Evolutionary conservation across 2,797 vertebrate species (phyloP).

Genomic region (Myotis planiceps): DNA sequence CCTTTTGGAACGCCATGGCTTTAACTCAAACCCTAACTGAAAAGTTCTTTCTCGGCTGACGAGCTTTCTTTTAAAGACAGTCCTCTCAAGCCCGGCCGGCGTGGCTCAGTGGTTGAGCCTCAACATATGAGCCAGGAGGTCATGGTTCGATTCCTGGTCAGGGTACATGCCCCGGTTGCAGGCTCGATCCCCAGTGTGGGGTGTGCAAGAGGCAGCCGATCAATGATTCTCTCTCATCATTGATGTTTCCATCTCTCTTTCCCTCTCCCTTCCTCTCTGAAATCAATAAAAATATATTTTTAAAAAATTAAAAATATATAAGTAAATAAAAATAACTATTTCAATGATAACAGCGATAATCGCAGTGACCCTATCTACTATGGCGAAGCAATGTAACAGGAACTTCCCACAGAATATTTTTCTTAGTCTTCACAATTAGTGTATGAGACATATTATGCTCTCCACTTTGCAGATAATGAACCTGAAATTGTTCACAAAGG

Average conservation of each 20-base stretch:
- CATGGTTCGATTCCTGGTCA: too few species aligned
- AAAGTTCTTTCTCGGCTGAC: not conserved
- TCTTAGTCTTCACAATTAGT: not conserved
- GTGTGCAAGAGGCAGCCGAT: rapidly evolving
- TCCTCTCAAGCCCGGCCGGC: not conserved
- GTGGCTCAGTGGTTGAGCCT: too few species aligned
- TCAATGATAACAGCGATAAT: too few species aligned
- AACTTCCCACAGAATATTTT: not conserved
- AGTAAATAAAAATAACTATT: not conserved
- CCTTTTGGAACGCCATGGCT: not conserved
- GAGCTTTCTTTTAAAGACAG: not conserved
- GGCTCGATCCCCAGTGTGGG: too few species aligned
- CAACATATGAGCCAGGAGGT: too few species aligned
- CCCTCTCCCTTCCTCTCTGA: too few species aligned
- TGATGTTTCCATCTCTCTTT: too few species aligned
- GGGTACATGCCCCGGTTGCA: too few species aligned
- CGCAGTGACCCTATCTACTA: rapidly evolving
- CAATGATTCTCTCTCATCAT: too few species aligned
- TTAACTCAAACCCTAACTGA: not conserved
- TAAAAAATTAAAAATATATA: too few species aligned
- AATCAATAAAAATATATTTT: too few species aligned
- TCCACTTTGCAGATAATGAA: not conserved
- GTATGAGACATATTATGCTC: not conserved
- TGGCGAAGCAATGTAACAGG: not conserved
- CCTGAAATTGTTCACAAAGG: not conserved